Conservation (phyloP, 2,888 invertebrate species). For the Acleris emargana region DNA sequence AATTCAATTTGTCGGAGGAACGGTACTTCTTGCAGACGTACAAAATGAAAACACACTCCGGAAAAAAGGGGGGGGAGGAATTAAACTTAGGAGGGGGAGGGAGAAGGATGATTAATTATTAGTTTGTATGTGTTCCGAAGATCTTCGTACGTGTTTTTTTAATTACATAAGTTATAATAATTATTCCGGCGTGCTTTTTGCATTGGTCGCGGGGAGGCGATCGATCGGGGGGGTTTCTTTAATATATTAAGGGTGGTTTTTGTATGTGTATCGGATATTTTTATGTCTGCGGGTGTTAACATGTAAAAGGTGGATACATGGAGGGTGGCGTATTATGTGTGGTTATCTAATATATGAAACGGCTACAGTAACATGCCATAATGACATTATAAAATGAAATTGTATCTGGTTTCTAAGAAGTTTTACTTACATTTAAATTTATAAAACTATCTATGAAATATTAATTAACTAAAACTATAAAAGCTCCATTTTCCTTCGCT, state of each 20-base stretch:
- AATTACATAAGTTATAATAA: slow-evolving; percentile 36
- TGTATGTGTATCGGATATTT: slow-evolving; percentile 15
- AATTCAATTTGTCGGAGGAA: slow-evolving; percentile 78
- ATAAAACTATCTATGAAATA: slow-evolving; percentile 26
- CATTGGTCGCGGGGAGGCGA: slow-evolving; percentile 8
- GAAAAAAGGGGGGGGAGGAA: slow-evolving; percentile 74
- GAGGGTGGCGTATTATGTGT: background rate
- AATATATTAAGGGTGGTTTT: slow-evolving; percentile 15
- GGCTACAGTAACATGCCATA: no score
- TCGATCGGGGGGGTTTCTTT: slow-evolving; percentile 20
- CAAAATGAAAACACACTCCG: slow-evolving; percentile 77
- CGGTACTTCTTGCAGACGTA: slow-evolving; percentile 68
- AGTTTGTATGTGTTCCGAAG: slow-evolving; percentile 80
- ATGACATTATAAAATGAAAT: no score
- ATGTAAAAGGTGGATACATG: background rate
- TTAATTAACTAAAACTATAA: slow-evolving; percentile 43
- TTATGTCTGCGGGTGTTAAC: background rate
- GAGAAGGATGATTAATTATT: slow-evolving; percentile 81
- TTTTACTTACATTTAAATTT: no score
- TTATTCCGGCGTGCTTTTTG: slow-evolving; percentile 13
- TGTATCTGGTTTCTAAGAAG: no score
- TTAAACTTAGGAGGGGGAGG: slow-evolving; percentile 69
- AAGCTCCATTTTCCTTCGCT: slow-evolving; percentile 55
- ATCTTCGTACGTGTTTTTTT: slow-evolving; percentile 41
- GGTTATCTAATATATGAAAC: no score